Percentiles rank a stretch among this genome's conserved stretches.
These are phyloP conservation scores for Drosophila grimshawi DNA, from an alignment of 1,140 invertebrate genomes.

Conservation along the genomic window DNA sequence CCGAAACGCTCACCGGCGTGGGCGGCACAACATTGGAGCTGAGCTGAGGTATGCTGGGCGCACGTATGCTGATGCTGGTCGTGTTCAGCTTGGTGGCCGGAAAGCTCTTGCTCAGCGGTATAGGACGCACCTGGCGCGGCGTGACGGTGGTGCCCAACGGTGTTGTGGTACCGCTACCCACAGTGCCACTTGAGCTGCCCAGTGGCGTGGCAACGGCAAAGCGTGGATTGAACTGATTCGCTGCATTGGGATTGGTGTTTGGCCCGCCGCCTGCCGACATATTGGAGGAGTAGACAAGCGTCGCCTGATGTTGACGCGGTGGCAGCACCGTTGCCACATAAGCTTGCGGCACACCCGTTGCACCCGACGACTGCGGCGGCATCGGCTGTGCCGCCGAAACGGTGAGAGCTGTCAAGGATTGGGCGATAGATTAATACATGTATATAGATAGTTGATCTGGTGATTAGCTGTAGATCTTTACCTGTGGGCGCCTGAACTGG, in stretches of 20 bases:
- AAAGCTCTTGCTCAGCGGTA: slow-evolving; percentile 74
- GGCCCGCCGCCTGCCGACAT: slow-evolving; percentile 39
- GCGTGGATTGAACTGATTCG: slow-evolving; percentile 77
- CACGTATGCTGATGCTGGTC: slow-evolving; percentile 80
- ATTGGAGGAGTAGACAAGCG: slow-evolving; percentile 80
- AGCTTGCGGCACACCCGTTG: slow-evolving; percentile 65
- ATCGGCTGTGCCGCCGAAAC: slow-evolving; percentile 57
- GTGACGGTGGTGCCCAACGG: slow-evolving; percentile 71
- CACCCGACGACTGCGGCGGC: slow-evolving; percentile 41
- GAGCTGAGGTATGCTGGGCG: slow-evolving; percentile 75
- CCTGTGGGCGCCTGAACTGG: slow-evolving; percentile 63
- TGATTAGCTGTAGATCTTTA: neutral
- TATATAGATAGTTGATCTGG: neutral
- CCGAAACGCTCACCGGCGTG: slow-evolving; percentile 60
- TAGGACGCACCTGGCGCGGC: slow-evolving; percentile 71
- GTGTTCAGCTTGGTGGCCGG: slow-evolving; percentile 75
- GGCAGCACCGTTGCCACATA: slow-evolving; percentile 82
- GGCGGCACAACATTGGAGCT: slow-evolving; percentile 55
- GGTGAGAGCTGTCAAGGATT: slow-evolving; percentile 37
- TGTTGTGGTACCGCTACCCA: slow-evolving; percentile 50
- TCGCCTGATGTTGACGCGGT: slow-evolving; percentile 80
- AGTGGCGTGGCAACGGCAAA: slow-evolving; percentile 78
- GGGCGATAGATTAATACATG: neutral
- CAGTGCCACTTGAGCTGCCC: slow-evolving; percentile 10
- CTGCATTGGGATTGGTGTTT: slow-evolving; percentile 57